These are phyloP conservation scores for Leucoma salicis DNA, from an alignment of 2,888 invertebrate genomes.

Conservation along the genomic window DNA sequence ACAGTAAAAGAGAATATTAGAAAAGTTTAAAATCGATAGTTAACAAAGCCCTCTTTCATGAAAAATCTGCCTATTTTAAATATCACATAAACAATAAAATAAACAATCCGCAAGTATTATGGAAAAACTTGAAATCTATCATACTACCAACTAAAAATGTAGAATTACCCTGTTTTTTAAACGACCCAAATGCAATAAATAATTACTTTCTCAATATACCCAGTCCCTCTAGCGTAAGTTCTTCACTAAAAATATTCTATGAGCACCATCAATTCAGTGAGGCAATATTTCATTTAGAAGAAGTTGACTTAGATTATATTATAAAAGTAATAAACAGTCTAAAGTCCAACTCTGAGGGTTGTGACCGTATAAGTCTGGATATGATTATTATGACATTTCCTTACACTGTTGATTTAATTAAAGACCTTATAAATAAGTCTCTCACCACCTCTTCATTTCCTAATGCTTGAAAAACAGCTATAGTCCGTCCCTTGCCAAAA, in stretches of 20 bases:
- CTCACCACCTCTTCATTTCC: too few relatives aligned
- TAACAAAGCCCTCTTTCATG: not conserved
- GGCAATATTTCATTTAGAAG: not conserved
- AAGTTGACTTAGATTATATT: too few relatives aligned
- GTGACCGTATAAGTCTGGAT: too few relatives aligned
- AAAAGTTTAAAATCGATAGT: slow-evolving; percentile 5
- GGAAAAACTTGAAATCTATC: slow-evolving; percentile 1
- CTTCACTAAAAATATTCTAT: not conserved
- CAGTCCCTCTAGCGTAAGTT: not conserved
- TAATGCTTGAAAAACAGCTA: not conserved
- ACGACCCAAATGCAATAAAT: too few relatives aligned
- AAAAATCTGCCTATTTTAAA: slow-evolving; percentile 8
- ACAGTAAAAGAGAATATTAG: slow-evolving; percentile 3
- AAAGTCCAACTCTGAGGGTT: too few relatives aligned
- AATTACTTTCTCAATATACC: too few relatives aligned
- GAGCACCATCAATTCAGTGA: not conserved
- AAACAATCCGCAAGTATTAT: not conserved
- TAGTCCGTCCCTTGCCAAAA: not conserved
- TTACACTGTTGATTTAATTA: too few relatives aligned
- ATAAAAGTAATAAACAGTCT: too few relatives aligned
- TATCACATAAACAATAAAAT: slow-evolving; percentile 1
- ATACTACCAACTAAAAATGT: not conserved
- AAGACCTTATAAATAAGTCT: too few relatives aligned
- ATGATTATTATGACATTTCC: too few relatives aligned
- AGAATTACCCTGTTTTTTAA: not conserved